phyloP scores from a whole-genome alignment of 2,888 invertebrate species.

The Drosophila cyrtoloma region DNA sequence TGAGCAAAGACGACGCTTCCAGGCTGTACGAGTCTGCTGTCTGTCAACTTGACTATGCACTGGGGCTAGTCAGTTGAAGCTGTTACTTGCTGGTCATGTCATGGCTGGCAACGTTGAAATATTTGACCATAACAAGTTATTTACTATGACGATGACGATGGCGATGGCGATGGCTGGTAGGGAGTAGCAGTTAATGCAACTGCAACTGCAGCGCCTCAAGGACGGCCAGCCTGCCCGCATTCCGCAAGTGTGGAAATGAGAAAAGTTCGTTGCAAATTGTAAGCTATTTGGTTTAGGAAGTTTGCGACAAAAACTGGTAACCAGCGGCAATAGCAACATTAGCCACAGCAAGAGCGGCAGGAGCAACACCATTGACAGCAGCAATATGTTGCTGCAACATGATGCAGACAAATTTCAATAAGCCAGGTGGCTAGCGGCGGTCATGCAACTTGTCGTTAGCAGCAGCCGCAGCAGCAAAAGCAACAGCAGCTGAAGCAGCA shows the following conservation, averaged over 20 bases:
- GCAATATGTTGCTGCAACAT: slow-evolving; percentile 67
- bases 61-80: slow-evolving; percentile 9
- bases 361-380: slow-evolving; percentile 13
- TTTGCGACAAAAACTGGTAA: slow-evolving; percentile 64
- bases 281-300: slow-evolving; percentile 78
- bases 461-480: slow-evolving; percentile 11
- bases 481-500: slow-evolving; percentile 40
- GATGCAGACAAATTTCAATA: slow-evolving; percentile 69
- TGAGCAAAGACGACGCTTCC: slow-evolving; percentile 35
- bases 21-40: slow-evolving; percentile 25
- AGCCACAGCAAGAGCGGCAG: slow-evolving; percentile 30
- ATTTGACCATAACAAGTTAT: slow-evolving; percentile 83
- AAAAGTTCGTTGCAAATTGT: slow-evolving; percentile 72
- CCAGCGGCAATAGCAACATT: slow-evolving; percentile 48
- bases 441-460: slow-evolving; percentile 67
- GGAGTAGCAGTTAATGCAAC: slow-evolving; percentile 23
- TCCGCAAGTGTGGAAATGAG: slow-evolving; percentile 62
- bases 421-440: slow-evolving; percentile 71
- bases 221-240: slow-evolving; percentile 70
- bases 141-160: slow-evolving; percentile 73
- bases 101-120: slow-evolving; percentile 66
- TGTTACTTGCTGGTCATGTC: slow-evolving; percentile 49
- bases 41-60: slow-evolving; percentile 44
- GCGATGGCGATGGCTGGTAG: slow-evolving; percentile 13
- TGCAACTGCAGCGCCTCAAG: slow-evolving; percentile 64